phyloP scores from a whole-genome alignment of 1,140 invertebrate species.

The Monochamus saltuarius region DNA sequence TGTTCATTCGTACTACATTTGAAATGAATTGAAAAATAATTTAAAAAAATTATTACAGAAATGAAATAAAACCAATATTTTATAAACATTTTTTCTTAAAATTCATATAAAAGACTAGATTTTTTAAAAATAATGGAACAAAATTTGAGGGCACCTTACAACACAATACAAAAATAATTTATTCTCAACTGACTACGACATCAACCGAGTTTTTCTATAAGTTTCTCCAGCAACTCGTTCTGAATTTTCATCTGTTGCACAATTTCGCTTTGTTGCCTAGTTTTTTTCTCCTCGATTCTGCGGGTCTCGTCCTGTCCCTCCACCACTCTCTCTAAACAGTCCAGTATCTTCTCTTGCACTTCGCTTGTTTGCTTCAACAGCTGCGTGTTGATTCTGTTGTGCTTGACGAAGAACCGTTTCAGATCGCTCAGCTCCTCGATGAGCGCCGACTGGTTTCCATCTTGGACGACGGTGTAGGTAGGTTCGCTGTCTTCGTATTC shows the following conservation, averaged over 20 bases:
- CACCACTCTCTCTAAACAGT: not conserved
- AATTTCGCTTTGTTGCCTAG: slow-evolving; percentile 16
- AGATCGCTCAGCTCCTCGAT: slow-evolving; percentile 8
- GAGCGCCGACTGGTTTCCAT: not conserved
- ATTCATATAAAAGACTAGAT: too few relatives aligned
- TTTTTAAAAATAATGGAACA: too few relatives aligned
- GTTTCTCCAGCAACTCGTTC: slow-evolving; percentile 15
- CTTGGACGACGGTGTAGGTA: not conserved
- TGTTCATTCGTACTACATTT: too few relatives aligned
- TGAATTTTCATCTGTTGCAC: slow-evolving; percentile 20
- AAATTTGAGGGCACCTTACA: not conserved
- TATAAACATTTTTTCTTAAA: too few relatives aligned
- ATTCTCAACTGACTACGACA: not conserved
- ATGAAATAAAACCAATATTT: too few relatives aligned
- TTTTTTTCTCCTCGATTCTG: slow-evolving; percentile 9
- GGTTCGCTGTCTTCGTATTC: too few relatives aligned
- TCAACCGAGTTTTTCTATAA: slow-evolving; percentile 13
- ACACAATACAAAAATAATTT: not conserved
- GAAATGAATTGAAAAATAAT: too few relatives aligned
- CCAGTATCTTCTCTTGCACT: slow-evolving; percentile 6
- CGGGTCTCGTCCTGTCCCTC: slow-evolving; percentile 5
- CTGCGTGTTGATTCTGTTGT: slow-evolving; percentile 4
- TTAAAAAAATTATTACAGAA: too few relatives aligned
- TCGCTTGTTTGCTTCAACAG: slow-evolving; percentile 8
- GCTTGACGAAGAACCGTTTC: not conserved